Percentiles rank a stretch among this genome's conserved stretches.
Conservation (phyloP, 23 tunicate species). For the Trididemnum clinides region DNA sequence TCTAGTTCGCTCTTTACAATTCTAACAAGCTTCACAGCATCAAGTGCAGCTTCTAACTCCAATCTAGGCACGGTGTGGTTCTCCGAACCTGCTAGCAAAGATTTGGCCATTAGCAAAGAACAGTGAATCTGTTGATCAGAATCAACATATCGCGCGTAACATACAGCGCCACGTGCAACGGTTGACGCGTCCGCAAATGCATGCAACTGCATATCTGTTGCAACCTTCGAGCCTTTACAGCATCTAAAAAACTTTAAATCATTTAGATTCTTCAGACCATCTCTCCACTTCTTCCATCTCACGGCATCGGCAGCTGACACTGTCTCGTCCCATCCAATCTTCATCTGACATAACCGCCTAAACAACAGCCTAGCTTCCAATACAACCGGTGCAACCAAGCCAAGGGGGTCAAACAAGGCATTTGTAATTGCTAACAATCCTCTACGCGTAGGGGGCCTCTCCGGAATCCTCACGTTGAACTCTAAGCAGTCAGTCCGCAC, state of each 20-base stretch:
- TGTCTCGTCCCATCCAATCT: constrained; percentile 18
- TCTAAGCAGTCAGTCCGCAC: neutral
- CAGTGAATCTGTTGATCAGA: neutral
- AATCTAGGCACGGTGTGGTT: too few species aligned
- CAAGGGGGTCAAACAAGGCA: constrained; percentile 30
- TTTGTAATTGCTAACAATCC: constrained; percentile 14
- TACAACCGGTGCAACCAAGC: constrained; percentile 23
- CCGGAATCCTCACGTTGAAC: neutral
- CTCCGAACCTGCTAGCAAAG: neutral
- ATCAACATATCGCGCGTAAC: neutral
- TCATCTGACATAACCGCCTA: neutral
- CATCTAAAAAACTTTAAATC: too few species aligned
- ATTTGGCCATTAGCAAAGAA: constrained; percentile 25
- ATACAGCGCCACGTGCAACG: constrained; percentile 18
- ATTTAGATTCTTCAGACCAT: neutral
- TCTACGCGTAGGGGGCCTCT: constrained; percentile 24
- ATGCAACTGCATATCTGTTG: neutral
- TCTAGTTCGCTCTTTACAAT: neutral
- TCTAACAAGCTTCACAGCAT: neutral
- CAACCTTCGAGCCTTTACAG: neutral
- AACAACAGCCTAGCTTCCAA: constrained; percentile 4
- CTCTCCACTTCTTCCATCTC: neutral
- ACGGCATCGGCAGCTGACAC: neutral
- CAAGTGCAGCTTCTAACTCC: too few species aligned
- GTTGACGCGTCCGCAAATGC: constrained; percentile 26